phyloP scores from a whole-genome alignment of 2,888 invertebrate species.

The Acleris cristana region DNA sequence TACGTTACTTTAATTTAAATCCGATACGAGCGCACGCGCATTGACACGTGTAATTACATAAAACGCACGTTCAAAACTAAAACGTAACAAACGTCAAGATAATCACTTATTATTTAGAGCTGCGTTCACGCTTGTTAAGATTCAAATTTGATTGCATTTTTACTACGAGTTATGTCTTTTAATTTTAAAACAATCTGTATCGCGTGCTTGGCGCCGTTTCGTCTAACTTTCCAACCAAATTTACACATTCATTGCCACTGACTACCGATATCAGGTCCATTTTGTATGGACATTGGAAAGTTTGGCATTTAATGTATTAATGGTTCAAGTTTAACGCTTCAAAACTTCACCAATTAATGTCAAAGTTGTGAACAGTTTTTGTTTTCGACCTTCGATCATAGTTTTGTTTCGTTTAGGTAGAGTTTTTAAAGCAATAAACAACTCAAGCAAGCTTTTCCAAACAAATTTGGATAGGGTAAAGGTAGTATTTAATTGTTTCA shows the following conservation, averaged over 20 bases:
- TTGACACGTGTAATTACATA: constrained; percentile 31
- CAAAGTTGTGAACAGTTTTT: constrained; percentile 14
- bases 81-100: too few species aligned
- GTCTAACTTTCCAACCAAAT: constrained; percentile 31
- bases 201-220: constrained; percentile 27
- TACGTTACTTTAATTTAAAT: constrained; percentile 5
- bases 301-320: not conserved
- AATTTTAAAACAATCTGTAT: not conserved
- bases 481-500: too few species aligned
- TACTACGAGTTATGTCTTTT: too few species aligned
- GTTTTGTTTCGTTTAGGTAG: not conserved
- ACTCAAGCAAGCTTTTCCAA: too few species aligned
- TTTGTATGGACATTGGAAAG: too few species aligned
- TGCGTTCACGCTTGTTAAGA: too few species aligned
- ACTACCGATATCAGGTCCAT: too few species aligned
- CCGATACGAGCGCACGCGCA: constrained; percentile 4
- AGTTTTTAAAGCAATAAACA: too few species aligned
- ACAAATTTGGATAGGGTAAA: too few species aligned
- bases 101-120: too few species aligned
- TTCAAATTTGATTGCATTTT: too few species aligned
- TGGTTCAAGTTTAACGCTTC: constrained; percentile 31
- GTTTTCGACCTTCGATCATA: constrained; percentile 17
- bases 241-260: constrained; percentile 4
- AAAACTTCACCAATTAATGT: constrained; percentile 20
- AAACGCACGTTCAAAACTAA: not conserved